Percentiles rank a stretch among this genome's conserved stretches.
These are phyloP conservation scores for Alectoris magna DNA, from an alignment of 2,797 vertebrate genomes.

Conservation along the genomic window DNA sequence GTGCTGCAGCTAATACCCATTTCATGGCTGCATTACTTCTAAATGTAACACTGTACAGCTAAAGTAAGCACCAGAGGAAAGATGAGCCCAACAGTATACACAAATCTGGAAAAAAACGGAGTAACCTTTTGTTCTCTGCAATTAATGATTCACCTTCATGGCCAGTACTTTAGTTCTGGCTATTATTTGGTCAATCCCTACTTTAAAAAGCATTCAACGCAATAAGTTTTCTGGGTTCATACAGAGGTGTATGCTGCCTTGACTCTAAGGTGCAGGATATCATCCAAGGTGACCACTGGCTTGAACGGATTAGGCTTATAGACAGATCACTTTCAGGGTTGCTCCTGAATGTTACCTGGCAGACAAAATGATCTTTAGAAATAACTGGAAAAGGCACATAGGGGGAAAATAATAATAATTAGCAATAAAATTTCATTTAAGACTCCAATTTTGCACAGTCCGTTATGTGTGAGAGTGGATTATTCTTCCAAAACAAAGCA, in stretches of 20 bases:
- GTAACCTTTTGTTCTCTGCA: not conserved
- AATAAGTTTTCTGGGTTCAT: not conserved
- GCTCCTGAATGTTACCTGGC: not conserved
- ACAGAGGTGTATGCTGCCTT: not conserved
- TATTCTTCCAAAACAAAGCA: not conserved
- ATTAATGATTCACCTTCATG: not conserved
- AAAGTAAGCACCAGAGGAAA: not conserved
- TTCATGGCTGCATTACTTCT: conserved; percentile 4
- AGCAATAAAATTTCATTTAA: not conserved
- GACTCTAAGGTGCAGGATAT: not conserved
- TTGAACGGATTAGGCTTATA: not conserved
- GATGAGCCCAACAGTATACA: not conserved
- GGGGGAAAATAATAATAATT: not conserved
- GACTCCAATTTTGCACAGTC: not conserved
- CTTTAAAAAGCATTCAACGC: not conserved
- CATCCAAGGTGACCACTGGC: not conserved
- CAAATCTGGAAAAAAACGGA: not conserved
- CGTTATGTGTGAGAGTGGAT: not conserved
- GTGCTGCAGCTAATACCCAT: conserved; percentile 15
- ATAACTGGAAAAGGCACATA: not conserved
- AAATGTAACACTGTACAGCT: not conserved
- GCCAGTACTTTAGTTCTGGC: not conserved
- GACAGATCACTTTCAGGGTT: not conserved
- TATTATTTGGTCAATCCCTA: not conserved
- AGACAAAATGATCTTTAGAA: not conserved